Evolutionary conservation across 2,797 vertebrate species (phyloP), one percentile per base, ranked within the genome.

Genomic region (Crax fasciolata): DNA sequence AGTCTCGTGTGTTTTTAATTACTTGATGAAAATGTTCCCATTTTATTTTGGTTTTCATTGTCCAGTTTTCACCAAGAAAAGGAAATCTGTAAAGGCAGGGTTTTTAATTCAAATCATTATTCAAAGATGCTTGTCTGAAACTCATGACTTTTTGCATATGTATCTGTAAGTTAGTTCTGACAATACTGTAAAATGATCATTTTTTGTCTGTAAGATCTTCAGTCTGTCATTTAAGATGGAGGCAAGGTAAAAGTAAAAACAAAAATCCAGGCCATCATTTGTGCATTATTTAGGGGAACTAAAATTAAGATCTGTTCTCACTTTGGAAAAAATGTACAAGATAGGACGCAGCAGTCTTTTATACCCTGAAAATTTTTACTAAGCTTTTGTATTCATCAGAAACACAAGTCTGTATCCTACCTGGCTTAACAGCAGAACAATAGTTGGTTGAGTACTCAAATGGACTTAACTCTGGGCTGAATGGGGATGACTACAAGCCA

Each of bases 1-100:
- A 0, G 35, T 82, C 55, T 86, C 70, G 41, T 79, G 27, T 90
- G 78, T 43, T 57, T 95, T 90, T 84, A 92, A 89, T 83, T 86
- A 94, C 44, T 82, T 80, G 46, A 84, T 8, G 0, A 52, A 80
- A 57, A 32, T 28, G 39, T 70, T 94, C 62, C 27, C 16, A n/a
- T 76, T 85, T 85, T 74, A 41, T 61, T 92, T 82, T 65, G 38
- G 30, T 58, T 90, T 79, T 90, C 48, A 87, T 82, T 80, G 49
- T 67, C 57, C 61, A 71, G 9, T 77, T 90, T 93, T 87, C 67
- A 80, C 13, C 15, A 59, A 68, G 62, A 78, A 52, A 41, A 79
- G 44, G 24, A 84, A 80, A 68, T 77, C 20, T 13, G 6, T 30
- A 89, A 90, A 80, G 61, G 68, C 38, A 55, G 41, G 54, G 51